A percentile compares a stretch with the other conserved stretches of the same genome.
These are phyloP conservation scores for Agonopterix subpropinquella DNA, from an alignment of 2,888 invertebrate genomes.

Conservation along the genomic window DNA sequence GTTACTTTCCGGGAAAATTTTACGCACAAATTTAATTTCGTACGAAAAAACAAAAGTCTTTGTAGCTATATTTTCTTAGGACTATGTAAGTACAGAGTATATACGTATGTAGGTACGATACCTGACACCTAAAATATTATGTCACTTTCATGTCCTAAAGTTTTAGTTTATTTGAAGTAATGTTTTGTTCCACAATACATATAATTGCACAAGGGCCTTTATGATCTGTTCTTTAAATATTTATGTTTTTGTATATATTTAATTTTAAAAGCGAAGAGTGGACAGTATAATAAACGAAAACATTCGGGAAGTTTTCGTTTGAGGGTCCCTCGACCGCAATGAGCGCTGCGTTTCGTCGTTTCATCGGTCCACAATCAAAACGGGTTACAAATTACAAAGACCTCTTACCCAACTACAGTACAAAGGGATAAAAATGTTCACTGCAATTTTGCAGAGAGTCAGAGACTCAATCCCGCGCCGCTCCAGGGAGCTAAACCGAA, in stretches of 20 bases:
- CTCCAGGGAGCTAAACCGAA: slow-evolving; percentile 67
- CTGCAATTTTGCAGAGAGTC: slow-evolving; percentile 60
- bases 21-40: slow-evolving; percentile 48
- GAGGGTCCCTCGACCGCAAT: slow-evolving; percentile 32
- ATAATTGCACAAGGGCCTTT: too few species aligned
- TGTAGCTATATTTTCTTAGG: too few species aligned
- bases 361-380: slow-evolving; percentile 46
- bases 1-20: slow-evolving; percentile 44
- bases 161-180: too few species aligned
- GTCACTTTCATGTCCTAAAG: too few species aligned
- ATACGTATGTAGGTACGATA: too few species aligned
- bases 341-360: slow-evolving; percentile 26
- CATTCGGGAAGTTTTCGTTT: background rate
- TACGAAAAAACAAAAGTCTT: slow-evolving; percentile 13
- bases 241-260: too few species aligned
- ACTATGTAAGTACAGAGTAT: too few species aligned
- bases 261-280: too few species aligned
- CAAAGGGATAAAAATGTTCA: slow-evolving; percentile 67
- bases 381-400: slow-evolving; percentile 52
- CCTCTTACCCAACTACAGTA: slow-evolving; percentile 52
- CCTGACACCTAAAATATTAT: too few species aligned
- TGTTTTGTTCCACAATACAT: too few species aligned
- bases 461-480: slow-evolving; percentile 50
- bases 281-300: background rate
- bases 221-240: too few species aligned